Evolutionary conservation across 1,140 invertebrate species (phyloP).

Genomic region (Onthophagus taurus): DNA sequence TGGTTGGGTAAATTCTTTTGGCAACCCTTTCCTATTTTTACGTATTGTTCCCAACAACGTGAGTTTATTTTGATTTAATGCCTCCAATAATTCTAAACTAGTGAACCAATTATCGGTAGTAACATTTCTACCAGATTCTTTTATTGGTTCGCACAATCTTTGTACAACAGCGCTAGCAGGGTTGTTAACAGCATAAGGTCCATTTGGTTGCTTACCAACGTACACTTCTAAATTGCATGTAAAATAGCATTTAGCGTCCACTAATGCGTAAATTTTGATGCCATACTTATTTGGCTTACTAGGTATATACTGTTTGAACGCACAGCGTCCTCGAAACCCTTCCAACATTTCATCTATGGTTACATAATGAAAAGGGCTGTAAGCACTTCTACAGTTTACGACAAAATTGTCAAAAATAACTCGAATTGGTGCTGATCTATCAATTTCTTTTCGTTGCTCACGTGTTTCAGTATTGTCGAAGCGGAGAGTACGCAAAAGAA

Average conservation of each 20-base stretch:
- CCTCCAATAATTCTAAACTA: not conserved
- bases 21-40: not conserved
- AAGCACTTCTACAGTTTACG: too few relatives aligned
- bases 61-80: not conserved
- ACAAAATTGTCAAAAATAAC: too few relatives aligned
- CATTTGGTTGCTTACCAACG: constrained; percentile 5
- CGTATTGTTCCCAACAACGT: not conserved
- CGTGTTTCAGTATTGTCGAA: too few relatives aligned
- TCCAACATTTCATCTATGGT: constrained; percentile 38
- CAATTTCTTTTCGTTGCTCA: too few relatives aligned
- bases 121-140: not conserved
- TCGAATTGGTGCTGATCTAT: too few relatives aligned
- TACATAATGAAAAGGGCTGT: too few relatives aligned
- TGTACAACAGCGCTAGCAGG: not conserved
- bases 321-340: constrained; percentile 27
- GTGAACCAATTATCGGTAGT: not conserved
- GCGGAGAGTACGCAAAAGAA: too few relatives aligned
- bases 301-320: constrained; percentile 13
- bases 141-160: not conserved
- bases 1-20: too few relatives aligned
- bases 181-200: not conserved
- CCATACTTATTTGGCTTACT: constrained; percentile 34
- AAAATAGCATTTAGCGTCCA: constrained; percentile 27
- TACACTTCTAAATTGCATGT: constrained; percentile 32
- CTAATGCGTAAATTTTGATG: constrained; percentile 29